Conservation (phyloP, 1,140 invertebrate species). For the Dendrolimus kikuchii region DNA sequence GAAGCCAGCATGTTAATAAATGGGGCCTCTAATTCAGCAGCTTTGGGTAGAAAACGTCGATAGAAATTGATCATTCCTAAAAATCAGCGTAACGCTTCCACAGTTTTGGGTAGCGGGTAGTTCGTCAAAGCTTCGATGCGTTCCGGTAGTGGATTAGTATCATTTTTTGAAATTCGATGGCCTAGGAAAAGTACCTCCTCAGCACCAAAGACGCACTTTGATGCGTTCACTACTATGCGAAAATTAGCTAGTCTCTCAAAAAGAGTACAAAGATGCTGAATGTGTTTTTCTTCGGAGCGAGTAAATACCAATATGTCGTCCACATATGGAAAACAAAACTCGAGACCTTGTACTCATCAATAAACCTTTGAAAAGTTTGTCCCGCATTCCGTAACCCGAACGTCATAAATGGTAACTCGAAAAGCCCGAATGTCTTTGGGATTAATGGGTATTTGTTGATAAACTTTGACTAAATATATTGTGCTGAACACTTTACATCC, state of each 20-base stretch:
- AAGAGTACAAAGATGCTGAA: not conserved
- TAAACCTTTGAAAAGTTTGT: slow-evolving; percentile 5
- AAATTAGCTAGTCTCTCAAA: slow-evolving; percentile 3
- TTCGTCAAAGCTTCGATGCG: slow-evolving; percentile 1
- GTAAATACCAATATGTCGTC: slow-evolving; percentile 1
- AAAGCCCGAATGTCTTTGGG: slow-evolving; percentile 3
- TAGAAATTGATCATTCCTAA: slow-evolving; percentile 14
- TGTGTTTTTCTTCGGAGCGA: not conserved
- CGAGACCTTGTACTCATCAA: slow-evolving; percentile 2
- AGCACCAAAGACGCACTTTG: slow-evolving; percentile 8
- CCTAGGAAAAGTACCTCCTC: slow-evolving; percentile 5
- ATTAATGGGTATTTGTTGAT: slow-evolving; percentile 2
- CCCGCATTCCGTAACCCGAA: slow-evolving; percentile 5
- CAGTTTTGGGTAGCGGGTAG: slow-evolving; percentile 5
- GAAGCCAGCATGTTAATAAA: not conserved
- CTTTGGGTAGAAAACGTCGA: slow-evolving; percentile 2
- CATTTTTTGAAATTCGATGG: slow-evolving; percentile 1
- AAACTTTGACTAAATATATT: slow-evolving; percentile 4
- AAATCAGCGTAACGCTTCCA: slow-evolving; percentile 8
- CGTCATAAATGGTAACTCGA: slow-evolving; percentile 6
- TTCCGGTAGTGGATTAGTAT: slow-evolving; percentile 1
- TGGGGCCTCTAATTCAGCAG: not conserved
- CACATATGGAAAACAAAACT: not conserved
- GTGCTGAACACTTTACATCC: slow-evolving; percentile 1
- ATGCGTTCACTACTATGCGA: slow-evolving; percentile 4